Evolutionary conservation across 2,888 invertebrate genomes (phyloP), one percentile per base, ranked within the genome.

Genomic region (Lepidochitona cinerea): DNA sequence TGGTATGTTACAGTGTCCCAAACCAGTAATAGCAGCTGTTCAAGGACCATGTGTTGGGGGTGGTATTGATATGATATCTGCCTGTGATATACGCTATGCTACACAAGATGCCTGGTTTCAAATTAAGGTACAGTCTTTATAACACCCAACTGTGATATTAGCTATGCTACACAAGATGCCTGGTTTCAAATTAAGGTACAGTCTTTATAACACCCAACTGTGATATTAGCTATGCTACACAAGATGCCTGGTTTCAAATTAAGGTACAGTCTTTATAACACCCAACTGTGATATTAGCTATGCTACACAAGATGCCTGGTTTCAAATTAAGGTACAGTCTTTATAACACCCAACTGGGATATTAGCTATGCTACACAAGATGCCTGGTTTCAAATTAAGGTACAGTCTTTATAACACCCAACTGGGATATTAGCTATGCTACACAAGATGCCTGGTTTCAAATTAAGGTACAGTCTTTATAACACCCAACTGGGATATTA

Each of bases 21-120:
- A 99, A 89, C 99, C 99, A 0, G 95, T 99, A 0, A 94, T 99
- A 71, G 93, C 94, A 6, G 96, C 97, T 0, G 91, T 97, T 0
- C 98, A 99, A 90, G 94, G 93, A 71, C 94, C 94, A 0, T 99
- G 98, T 87, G 93, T 99, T 71, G 99, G 99, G 0, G 98, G 94
- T 0, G 99, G 96, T 0, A 93, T 98, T 0, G 95, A 98, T 90
- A 91, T 99, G 75, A 94, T 97, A 70, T 94, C 96, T 1, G 95
- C 97, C 0, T 94, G 96, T 70, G 99, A 99, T 90, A 95, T 99
- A 80, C 93, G 97, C 76, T 97, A 96, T 86, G 97, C 96, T 87
- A 94, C 97, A 0, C 92, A 94, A 84, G 97, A 98, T 91, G 95
- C 98, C 0, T 96, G 94, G 93, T 97, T 97, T 88, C 94, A 95